Conservation (phyloP, 2,888 invertebrate genomes). For the Meandrusa payeni region DNA sequence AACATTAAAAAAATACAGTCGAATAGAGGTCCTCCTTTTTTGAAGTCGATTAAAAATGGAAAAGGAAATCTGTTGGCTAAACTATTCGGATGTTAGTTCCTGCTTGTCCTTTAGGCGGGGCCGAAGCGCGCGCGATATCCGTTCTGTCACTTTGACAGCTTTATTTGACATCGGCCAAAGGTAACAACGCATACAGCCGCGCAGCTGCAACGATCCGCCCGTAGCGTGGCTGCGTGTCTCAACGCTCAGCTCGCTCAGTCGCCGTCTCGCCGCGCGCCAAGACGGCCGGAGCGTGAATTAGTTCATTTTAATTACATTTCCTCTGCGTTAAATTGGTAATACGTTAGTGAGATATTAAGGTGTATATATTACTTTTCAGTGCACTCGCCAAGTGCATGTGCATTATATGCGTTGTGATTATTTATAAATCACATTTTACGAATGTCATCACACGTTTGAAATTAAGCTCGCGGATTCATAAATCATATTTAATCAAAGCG, state of each 20-base stretch:
- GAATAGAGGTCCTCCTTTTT: no score
- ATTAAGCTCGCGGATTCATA: constrained; percentile 18
- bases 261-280: constrained; percentile 18
- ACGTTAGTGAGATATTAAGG: background rate
- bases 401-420: constrained; percentile 33
- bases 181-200: constrained; percentile 34
- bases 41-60: no score
- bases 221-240: constrained; percentile 1
- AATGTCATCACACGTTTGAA: constrained; percentile 25
- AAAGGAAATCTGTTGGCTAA: no score
- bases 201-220: constrained; percentile 30
- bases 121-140: constrained; percentile 11
- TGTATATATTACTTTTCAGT: constrained; percentile 26
- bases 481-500: constrained; percentile 1
- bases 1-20: no score
- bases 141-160: constrained; percentile 36
- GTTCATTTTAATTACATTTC: constrained; percentile 2
- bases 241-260: constrained; percentile 23
- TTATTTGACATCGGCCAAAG: constrained; percentile 34
- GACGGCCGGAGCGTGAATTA: constrained; percentile 12
- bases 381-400: constrained; percentile 35
- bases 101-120: background rate
- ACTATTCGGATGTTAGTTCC: background rate
- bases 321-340: no score
- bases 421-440: constrained; percentile 33